These are phyloP conservation scores for Athrips mouffetella DNA, from an alignment of 2,888 invertebrate genomes.

Conservation along the genomic window DNA sequence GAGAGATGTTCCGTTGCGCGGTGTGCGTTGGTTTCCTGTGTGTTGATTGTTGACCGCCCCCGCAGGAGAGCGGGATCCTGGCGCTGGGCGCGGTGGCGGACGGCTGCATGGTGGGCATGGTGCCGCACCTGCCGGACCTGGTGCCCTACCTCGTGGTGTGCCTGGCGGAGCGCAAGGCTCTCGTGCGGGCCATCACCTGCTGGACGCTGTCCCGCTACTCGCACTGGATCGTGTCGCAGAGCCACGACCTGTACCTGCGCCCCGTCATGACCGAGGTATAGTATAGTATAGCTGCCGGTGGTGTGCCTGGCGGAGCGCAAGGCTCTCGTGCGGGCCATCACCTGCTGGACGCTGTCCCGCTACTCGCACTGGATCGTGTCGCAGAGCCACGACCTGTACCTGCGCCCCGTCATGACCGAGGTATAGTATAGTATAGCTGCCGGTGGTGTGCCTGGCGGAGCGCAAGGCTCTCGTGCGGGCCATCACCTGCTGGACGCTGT, in stretches of 20 bases:
- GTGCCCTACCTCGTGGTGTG: constrained; percentile 97
- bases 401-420: constrained; percentile 96
- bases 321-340: too few species aligned
- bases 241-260: constrained; percentile 94
- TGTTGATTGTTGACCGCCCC: too few species aligned
- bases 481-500: constrained; percentile 99
- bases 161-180: constrained; percentile 95
- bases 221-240: constrained; percentile 98
- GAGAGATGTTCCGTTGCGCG: too few species aligned
- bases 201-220: constrained; percentile 99
- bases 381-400: constrained; percentile 94
- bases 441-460: too few species aligned
- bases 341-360: constrained; percentile 97
- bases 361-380: constrained; percentile 99
- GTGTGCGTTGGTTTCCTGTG: constrained; percentile 28
- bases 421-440: too few species aligned
- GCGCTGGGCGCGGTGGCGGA: constrained; percentile 96
- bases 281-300: too few species aligned
- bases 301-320: too few species aligned
- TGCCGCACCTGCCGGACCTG: constrained; percentile 95
- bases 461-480: too few species aligned
- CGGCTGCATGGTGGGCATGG: constrained; percentile 97
- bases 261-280: constrained; percentile 95
- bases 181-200: constrained; percentile 98
- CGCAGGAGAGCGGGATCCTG: constrained; percentile 92